These are phyloP conservation scores for Electrophaes corylata DNA, from an alignment of 2,888 invertebrate genomes.

Conservation along the genomic window DNA sequence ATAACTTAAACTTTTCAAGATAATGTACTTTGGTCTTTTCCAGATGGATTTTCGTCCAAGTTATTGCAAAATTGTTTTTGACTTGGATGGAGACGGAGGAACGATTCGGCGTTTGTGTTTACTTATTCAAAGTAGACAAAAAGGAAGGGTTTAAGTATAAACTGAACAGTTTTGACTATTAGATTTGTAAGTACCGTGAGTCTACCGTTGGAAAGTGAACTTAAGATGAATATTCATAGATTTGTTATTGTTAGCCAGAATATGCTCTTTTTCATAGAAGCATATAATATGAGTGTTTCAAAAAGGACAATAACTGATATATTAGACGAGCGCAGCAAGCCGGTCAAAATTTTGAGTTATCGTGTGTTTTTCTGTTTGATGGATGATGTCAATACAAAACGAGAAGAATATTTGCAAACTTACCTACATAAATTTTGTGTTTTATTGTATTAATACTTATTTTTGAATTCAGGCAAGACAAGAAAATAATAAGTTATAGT, in stretches of 20 bases:
- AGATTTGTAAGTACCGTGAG: slow-evolving; percentile 48
- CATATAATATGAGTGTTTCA: too few relatives aligned
- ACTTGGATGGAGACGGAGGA: slow-evolving; percentile 34
- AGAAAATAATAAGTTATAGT: too few relatives aligned
- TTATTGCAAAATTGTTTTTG: slow-evolving; percentile 35
- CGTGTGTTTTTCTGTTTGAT: too few relatives aligned
- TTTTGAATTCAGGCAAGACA: too few relatives aligned
- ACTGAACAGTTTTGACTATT: slow-evolving; percentile 44
- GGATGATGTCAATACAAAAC: too few relatives aligned
- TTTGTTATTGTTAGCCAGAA: too few relatives aligned
- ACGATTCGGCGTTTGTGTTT: slow-evolving; percentile 30
- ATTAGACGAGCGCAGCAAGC: slow-evolving; percentile 1
- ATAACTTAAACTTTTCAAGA: slow-evolving; percentile 53
- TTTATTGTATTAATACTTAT: too few relatives aligned
- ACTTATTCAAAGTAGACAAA: slow-evolving; percentile 28
- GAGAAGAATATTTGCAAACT: too few relatives aligned
- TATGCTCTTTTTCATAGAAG: too few relatives aligned
- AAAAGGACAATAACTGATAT: too few relatives aligned
- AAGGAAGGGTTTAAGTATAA: slow-evolving; percentile 67
- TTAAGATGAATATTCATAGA: slow-evolving; percentile 28
- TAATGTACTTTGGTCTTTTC: slow-evolving; percentile 77
- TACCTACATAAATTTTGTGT: too few relatives aligned
- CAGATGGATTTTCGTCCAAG: slow-evolving; percentile 51
- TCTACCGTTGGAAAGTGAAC: slow-evolving; percentile 23
- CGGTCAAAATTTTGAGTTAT: neutral